phyloP scores from a whole-genome alignment of 2,888 invertebrate genomes.

The Epiblema foenella region DNA sequence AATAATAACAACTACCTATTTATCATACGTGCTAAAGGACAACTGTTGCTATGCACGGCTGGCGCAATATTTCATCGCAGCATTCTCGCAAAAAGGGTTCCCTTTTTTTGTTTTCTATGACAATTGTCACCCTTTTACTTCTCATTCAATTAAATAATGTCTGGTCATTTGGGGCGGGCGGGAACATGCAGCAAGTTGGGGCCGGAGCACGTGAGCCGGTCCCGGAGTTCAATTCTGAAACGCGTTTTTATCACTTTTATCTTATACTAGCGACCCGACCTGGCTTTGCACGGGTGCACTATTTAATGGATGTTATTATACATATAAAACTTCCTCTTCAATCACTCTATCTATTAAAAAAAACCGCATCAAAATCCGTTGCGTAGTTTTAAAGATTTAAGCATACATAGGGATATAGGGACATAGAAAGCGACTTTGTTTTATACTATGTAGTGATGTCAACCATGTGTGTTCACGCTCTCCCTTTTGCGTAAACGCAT shows the following conservation, averaged over 20 bases:
- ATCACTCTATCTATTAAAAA: no score
- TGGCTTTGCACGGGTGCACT: no score
- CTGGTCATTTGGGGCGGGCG: constrained; percentile 82
- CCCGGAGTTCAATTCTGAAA: not conserved
- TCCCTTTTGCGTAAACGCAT: not conserved
- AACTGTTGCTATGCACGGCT: constrained; percentile 83
- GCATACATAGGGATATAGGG: no score
- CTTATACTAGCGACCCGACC: no score
- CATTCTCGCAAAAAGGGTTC: constrained; percentile 74
- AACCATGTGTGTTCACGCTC: not conserved
- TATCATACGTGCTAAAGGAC: constrained; percentile 65
- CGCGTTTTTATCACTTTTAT: not conserved
- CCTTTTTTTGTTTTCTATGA: constrained; percentile 83
- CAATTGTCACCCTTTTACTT: constrained; percentile 84
- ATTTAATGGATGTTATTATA: no score
- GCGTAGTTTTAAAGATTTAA: no score
- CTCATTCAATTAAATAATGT: constrained; percentile 85
- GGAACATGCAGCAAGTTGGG: constrained; percentile 49
- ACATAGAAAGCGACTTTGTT: no score
- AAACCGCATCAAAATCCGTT: no score
- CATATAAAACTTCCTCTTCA: no score
- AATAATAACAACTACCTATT: constrained; percentile 50
- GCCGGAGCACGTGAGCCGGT: constrained; percentile 26
- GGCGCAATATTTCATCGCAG: constrained; percentile 81
- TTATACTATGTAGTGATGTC: no score